A percentile compares a stretch with the other conserved stretches of the same genome.
Conservation (phyloP, 2,797 vertebrate species). For the Intellagama lesueurii region DNA sequence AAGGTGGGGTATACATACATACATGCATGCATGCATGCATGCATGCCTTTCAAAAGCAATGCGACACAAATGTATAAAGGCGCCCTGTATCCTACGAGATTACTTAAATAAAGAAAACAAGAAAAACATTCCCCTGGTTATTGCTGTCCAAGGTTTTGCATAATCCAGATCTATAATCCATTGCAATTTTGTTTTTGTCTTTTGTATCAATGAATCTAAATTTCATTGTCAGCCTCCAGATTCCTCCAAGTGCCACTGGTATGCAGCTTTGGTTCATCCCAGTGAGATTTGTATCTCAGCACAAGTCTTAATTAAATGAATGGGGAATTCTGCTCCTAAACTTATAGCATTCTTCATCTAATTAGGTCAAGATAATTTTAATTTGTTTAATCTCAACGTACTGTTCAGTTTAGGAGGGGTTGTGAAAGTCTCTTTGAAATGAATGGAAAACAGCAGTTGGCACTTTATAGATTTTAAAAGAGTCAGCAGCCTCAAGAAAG, state of each 20-base stretch:
- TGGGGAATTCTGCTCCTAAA: constrained; percentile 13
- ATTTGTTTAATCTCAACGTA: constrained; percentile 3
- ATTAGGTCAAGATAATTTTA: background rate
- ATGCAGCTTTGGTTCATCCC: background rate
- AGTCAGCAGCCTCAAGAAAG: no score
- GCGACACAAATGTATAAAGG: background rate
- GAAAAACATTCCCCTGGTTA: background rate
- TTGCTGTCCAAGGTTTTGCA: background rate
- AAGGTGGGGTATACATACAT: no score
- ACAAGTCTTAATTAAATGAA: background rate
- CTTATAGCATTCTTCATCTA: background rate
- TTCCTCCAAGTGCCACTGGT: background rate
- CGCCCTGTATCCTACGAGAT: background rate
- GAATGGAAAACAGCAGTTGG: background rate
- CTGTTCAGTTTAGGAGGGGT: background rate
- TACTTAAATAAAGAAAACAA: background rate
- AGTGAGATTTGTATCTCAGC: background rate
- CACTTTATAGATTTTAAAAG: background rate
- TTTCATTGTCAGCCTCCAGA: background rate
- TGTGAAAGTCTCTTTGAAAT: background rate
- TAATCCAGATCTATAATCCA: background rate
- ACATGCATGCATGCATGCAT: no score
- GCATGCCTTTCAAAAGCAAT: background rate
- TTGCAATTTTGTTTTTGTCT: background rate
- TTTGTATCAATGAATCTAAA: background rate